Percentiles rank a stretch among this genome's conserved stretches.
Evolutionary conservation across 2,797 vertebrate species (phyloP).

Genomic region (Phataginus tricuspis): DNA sequence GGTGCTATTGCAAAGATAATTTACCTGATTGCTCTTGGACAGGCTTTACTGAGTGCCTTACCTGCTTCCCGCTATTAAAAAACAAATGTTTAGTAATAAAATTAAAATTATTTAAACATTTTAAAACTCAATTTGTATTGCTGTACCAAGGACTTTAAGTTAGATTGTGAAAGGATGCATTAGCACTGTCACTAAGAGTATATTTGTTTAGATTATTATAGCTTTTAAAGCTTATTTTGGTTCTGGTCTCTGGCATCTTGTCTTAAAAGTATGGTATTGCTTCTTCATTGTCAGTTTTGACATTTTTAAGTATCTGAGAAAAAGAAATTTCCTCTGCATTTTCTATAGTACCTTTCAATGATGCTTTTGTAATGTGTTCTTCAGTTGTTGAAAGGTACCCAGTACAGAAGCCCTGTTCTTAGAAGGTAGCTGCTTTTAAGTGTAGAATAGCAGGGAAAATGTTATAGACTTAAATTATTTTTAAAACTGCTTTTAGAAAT

Average conservation of each 20-base stretch:
- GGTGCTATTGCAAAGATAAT: neutral
- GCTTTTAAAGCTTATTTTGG: conserved; percentile 68
- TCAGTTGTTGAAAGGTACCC: conserved; percentile 69
- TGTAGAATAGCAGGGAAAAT: conserved; percentile 63
- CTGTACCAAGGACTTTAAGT: conserved; percentile 19
- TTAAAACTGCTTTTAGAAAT: conserved; percentile 75
- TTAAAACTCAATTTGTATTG: conserved; percentile 27
- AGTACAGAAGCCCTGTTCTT: conserved; percentile 70
- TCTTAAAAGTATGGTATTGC: conserved; percentile 57
- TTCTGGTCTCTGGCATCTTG: conserved; percentile 48
- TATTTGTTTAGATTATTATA: conserved; percentile 68
- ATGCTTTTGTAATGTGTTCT: conserved; percentile 71
- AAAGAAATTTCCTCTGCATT: conserved; percentile 35
- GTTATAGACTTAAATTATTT: conserved; percentile 80
- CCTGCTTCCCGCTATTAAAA: conserved; percentile 21
- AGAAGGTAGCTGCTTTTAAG: conserved; percentile 78
- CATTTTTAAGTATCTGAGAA: conserved; percentile 73
- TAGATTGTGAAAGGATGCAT: neutral
- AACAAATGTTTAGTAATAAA: conserved; percentile 27
- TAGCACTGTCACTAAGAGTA: neutral
- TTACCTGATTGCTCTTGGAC: neutral
- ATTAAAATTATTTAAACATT: conserved; percentile 53
- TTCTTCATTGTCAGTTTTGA: conserved; percentile 68
- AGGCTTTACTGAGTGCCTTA: neutral
- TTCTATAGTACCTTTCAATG: conserved; percentile 47